phyloP scores from a whole-genome alignment of 2,113 vertebrate genomes.

The Pao palembangensis region DNA sequence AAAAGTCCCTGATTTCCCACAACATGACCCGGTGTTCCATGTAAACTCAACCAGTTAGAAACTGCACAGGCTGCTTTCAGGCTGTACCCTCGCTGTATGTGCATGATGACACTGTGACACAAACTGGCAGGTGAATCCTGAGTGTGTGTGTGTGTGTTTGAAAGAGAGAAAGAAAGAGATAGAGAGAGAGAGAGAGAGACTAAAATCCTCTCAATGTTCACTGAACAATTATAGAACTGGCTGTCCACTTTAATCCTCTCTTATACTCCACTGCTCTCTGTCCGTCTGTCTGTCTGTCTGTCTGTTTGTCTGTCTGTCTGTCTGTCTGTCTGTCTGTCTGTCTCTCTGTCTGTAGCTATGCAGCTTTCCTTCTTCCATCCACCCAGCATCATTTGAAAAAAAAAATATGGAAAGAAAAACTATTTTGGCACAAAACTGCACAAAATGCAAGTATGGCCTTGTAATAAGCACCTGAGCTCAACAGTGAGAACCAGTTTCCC shows the following conservation, averaged over 20 bases:
- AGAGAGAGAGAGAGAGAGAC: conserved; percentile 14
- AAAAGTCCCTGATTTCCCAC: conserved; percentile 16
- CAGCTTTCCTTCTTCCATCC: background rate
- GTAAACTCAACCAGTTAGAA: background rate
- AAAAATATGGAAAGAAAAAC: background rate
- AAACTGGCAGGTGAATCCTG: conserved; percentile 48
- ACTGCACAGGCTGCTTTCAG: background rate
- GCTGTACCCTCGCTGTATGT: conserved; percentile 22
- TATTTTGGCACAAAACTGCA: background rate
- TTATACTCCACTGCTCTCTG: conserved; percentile 71
- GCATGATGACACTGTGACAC: conserved; percentile 35
- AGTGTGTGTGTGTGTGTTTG: conserved; percentile 12
- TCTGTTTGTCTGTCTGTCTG: background rate
- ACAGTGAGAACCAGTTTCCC: no score
- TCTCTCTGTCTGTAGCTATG: background rate
- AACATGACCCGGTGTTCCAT: background rate
- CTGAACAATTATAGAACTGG: conserved; percentile 72
- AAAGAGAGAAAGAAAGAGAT: background rate
- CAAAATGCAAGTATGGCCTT: background rate
- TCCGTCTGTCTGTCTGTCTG: conserved; percentile 38
- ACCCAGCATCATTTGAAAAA: background rate
- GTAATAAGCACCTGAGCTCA: no score
- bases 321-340: conserved; percentile 16
- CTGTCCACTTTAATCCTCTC: conserved; percentile 74
- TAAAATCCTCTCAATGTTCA: conserved; percentile 69